Base-by-base conservation (phyloP, 2,888 invertebrate species). In the Leucophenga maculata region DNA sequence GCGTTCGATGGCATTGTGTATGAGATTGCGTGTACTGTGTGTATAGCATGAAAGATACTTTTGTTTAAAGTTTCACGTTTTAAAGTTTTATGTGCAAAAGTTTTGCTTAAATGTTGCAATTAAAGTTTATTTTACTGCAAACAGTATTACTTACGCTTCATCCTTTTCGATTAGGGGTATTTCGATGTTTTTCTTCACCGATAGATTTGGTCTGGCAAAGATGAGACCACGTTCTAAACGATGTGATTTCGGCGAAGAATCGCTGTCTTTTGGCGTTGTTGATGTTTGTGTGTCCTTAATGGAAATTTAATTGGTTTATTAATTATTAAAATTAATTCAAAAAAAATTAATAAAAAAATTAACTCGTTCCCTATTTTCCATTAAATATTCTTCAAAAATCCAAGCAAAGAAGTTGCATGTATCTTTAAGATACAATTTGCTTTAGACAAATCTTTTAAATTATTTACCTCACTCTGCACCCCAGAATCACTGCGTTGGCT, bases 1-100 rank as follows among this genome's bases (percentile, higher is more conserved):
- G 66, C 92, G 93, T 89, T 93, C 90, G 65, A 96, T 92, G 48
- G 95, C 95, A 73, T 90, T 90, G 83, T 91, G 91, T 75, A 94
- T 93, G 75, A 92, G 89, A 78, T 91, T 90, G 75, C 91, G 90
- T 46, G 92, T 91, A 78, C 93, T 92, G 65, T 13, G 3, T 69
- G 39, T 14, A 59, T 46, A 50, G 60, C 20, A 11, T 9, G 9
- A 59, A 48, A n/a, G n/a, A n/a, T n/a, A n/a, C n/a, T n/a, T n/a
- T n/a, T n/a, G n/a, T n/a, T n/a, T n/a, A n/a, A n/a, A n/a, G n/a
- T 11, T 50, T 26, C 14, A 50, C n/a, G n/a, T n/a, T 44, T 14
- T n/a, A 22, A 55, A 14, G 18, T 66, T 18, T 52, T 67, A 16
- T 13, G 50, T 8, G 14, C 8, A 4, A 18, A 20, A 16, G 16